A percentile compares a stretch with the other conserved stretches of the same genome.
Conservation (phyloP, 2,888 invertebrate genomes). For the Hypsopygia costalis region DNA sequence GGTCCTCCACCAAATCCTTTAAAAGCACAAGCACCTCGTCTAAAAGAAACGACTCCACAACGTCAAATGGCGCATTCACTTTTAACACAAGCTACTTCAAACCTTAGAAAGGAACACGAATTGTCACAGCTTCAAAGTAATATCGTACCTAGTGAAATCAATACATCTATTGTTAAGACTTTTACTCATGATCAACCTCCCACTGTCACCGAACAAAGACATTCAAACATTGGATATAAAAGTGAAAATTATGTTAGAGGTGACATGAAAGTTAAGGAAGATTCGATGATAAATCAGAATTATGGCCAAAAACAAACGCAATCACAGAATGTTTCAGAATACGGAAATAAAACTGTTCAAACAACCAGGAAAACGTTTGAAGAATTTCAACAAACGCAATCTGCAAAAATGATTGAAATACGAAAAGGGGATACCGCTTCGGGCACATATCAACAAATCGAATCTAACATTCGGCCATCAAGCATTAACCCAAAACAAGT, state of each 20-base stretch:
- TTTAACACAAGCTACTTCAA: conserved; percentile 48
- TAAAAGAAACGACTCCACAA: conserved; percentile 73
- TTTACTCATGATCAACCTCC: conserved; percentile 66
- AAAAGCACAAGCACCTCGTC: conserved; percentile 83
- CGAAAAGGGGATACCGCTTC: conserved; percentile 66
- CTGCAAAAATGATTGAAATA: conserved; percentile 83
- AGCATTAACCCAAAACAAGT: conserved; percentile 61
- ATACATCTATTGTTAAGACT: conserved; percentile 41
- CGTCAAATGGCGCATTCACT: conserved; percentile 56
- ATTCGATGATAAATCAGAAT: conserved; percentile 60
- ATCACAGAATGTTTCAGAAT: conserved; percentile 75
- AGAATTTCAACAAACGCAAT: conserved; percentile 84
- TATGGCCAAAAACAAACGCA: conserved; percentile 65
- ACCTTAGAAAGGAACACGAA: conserved; percentile 69
- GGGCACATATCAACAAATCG: conserved; percentile 48
- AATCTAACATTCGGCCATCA: conserved; percentile 54
- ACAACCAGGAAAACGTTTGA: conserved; percentile 83
- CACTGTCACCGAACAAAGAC: conserved; percentile 63
- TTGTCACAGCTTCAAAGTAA: conserved; percentile 59
- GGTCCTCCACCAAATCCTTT: conserved; percentile 86
- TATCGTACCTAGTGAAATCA: conserved; percentile 34
- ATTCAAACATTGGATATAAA: conserved; percentile 71
- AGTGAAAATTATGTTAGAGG: conserved; percentile 68
- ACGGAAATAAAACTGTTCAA: conserved; percentile 81
- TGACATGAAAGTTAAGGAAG: conserved; percentile 56